Evolutionary conservation across 2,888 invertebrate species (phyloP).

Genomic region (Latrodectus hesperus): DNA sequence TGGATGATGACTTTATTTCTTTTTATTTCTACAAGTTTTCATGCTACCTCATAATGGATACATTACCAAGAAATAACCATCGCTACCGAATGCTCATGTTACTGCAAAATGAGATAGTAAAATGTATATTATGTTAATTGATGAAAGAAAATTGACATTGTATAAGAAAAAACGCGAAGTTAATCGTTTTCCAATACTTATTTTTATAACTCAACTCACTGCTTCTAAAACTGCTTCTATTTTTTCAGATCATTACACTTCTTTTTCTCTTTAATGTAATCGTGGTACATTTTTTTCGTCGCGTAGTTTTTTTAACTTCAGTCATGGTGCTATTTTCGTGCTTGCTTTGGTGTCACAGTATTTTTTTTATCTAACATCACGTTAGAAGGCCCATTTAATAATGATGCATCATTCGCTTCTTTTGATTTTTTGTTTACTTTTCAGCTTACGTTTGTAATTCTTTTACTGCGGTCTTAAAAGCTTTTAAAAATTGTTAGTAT

Average conservation of each 20-base stretch:
- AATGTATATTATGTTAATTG: constrained; percentile 46
- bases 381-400: too few relatives aligned
- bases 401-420: too few relatives aligned
- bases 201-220: constrained; percentile 12
- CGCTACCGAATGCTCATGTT: neutral
- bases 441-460: too few relatives aligned
- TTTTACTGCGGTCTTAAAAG: too few relatives aligned
- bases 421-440: too few relatives aligned
- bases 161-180: neutral
- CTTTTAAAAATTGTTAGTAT: too few relatives aligned
- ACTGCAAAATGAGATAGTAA: neutral
- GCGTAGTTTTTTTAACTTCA: neutral
- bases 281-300: neutral
- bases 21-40: neutral
- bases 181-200: constrained; percentile 57
- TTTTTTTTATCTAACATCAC: neutral
- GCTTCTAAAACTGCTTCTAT: neutral
- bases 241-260: neutral
- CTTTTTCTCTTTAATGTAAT: neutral
- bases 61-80: neutral
- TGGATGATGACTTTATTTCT: constrained; percentile 5
- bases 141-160: constrained; percentile 37
- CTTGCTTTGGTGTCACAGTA: neutral
- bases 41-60: neutral
- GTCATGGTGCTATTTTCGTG: neutral